Base-by-base conservation (phyloP, 2,888 invertebrate species). In the Caenorhabditis imperialis region DNA sequence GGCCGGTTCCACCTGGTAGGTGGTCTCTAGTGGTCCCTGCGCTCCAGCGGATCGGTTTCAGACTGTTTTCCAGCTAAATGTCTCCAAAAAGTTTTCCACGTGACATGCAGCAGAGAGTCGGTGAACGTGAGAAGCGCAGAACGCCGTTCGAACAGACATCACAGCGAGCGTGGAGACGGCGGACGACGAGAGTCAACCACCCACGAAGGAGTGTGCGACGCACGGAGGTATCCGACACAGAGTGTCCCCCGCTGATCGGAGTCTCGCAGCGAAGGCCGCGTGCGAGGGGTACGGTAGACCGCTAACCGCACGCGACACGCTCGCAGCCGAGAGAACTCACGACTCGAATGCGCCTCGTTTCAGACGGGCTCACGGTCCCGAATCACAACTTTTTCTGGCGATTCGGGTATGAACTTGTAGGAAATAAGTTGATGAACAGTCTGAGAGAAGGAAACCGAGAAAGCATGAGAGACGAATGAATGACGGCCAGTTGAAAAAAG, bases 91-190 rank as follows among this genome's bases (percentile, higher is more conserved):
- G 25, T 30, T 60, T 70, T 53, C 61, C 60, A 70, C 54, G 61
- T 61, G 71, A 71, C 50, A 35, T 23, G 7, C 10, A 35, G n/a
- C 20, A 53, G 44, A 58, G 25, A 55, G 33, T 35, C 7, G n/a
- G 45, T 51, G 45, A 57, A 47, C 71, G 58, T 72, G 63, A 58
- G 71, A 72, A 38, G 37, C 73, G 65, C 73, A 73, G 73, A 73
- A 65, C 63, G 60, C 22, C 51, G 63, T 73, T 73, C 65, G 23
- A 1, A 12, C 38, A 72, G 50, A 73, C 27, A 73, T 14, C 38
- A 30, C 45, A n/a, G 14, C 18, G 3, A n/a, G 27, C 23, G 44
- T 1, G 48, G 65, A 73, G 65, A 65, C 58, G 35, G 16, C 54
- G 48, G 65, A 65, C 73, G 50, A 37, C 57, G 16, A 30, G 45